Percentiles rank a stretch among this genome's conserved stretches.
phyloP scores from a whole-genome alignment of 2,113 vertebrate species.

The Sphyrna mokarran region DNA sequence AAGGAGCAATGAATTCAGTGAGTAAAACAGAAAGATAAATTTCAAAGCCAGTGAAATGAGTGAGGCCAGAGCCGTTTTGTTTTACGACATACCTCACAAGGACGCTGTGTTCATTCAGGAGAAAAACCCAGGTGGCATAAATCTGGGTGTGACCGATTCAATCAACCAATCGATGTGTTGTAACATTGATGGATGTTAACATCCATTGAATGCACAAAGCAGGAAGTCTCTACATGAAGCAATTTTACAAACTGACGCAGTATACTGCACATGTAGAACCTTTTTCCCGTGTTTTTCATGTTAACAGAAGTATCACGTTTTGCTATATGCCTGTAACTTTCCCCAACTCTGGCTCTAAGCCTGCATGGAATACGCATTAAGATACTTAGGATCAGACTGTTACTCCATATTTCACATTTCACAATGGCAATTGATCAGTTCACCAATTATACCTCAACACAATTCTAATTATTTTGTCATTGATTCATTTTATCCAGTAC shows the following conservation, averaged over 20 bases:
- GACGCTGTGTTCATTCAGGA: not conserved
- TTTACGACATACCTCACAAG: not conserved
- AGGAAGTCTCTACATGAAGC: too few species aligned
- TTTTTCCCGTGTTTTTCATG: not conserved
- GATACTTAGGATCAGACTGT: not conserved
- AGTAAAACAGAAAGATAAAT: not conserved
- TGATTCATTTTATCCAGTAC: not conserved
- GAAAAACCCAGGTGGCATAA: not conserved
- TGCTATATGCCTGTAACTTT: not conserved
- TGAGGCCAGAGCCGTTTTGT: not conserved
- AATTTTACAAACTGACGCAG: not conserved
- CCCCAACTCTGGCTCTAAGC: not conserved
- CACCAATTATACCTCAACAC: not conserved
- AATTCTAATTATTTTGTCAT: constrained; percentile 12
- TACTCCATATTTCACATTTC: not conserved
- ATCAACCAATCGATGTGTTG: not conserved
- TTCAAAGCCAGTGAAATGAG: not conserved
- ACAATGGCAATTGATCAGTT: not conserved
- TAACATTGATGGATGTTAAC: not conserved
- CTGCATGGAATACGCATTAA: not conserved
- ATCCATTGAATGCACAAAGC: not conserved
- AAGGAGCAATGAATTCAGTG: not conserved
- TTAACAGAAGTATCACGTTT: not conserved
- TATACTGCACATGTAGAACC: not conserved
- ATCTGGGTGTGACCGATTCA: not conserved